phyloP scores from a whole-genome alignment of 2,113 vertebrate species.

The Eublepharis macularius region DNA sequence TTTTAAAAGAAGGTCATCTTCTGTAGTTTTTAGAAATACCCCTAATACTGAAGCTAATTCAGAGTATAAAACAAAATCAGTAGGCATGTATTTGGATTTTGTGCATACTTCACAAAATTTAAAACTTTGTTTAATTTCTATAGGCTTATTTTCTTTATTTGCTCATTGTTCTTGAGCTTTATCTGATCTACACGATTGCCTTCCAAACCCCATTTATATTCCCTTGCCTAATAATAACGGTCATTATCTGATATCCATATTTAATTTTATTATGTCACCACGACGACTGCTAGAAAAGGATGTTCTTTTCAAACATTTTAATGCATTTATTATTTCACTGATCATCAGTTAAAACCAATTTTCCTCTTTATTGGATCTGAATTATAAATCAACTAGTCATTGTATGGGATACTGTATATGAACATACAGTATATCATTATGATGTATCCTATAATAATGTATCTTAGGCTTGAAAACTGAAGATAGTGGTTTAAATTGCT shows the following conservation, averaged over 20 bases:
- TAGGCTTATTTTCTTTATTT: slow-evolving; percentile 33
- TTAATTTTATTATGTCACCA: slow-evolving; percentile 73
- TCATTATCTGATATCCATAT: slow-evolving; percentile 71
- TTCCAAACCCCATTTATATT: slow-evolving; percentile 64
- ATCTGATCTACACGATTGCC: slow-evolving; percentile 45
- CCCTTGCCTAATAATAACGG: slow-evolving; percentile 69
- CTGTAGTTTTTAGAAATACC: not conserved
- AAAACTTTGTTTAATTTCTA: slow-evolving; percentile 36
- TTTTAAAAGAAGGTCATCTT: not conserved
- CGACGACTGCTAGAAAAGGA: slow-evolving; percentile 65
- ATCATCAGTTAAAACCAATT: slow-evolving; percentile 80
- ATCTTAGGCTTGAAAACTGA: slow-evolving; percentile 80
- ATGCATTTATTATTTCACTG: slow-evolving; percentile 76
- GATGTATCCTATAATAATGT: slow-evolving; percentile 82
- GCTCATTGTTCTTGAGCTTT: slow-evolving; percentile 24
- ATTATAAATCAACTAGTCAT: slow-evolving; percentile 77
- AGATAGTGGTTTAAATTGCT: slow-evolving; percentile 78
- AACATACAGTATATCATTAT: slow-evolving; percentile 79
- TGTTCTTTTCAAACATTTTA: slow-evolving; percentile 74
- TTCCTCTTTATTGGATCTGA: slow-evolving; percentile 77
- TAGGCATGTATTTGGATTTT: slow-evolving; percentile 16
- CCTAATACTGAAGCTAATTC: rapidly evolving
- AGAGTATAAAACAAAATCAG: rapidly evolving
- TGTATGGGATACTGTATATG: slow-evolving; percentile 76
- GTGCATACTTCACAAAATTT: not conserved